These are phyloP conservation scores for Naso thynnoides DNA, from an alignment of 2,797 vertebrate species.

Conservation along the genomic window DNA sequence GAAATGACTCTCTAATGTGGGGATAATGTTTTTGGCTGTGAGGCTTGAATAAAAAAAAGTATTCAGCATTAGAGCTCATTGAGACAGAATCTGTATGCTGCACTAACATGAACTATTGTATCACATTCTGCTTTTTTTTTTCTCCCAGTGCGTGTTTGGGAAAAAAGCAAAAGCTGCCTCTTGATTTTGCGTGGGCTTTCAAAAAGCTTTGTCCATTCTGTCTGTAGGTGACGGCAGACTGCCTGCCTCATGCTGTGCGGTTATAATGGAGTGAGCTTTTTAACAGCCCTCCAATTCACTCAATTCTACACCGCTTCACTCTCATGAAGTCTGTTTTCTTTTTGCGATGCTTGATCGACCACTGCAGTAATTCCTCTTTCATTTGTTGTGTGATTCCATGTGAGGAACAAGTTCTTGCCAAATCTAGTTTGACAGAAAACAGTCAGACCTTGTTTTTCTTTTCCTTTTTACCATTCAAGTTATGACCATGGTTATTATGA, in stretches of 20 bases:
- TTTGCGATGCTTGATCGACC: constrained; percentile 13
- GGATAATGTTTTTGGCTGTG: too few relatives aligned
- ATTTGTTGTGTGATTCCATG: constrained; percentile 7
- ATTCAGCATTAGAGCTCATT: background rate
- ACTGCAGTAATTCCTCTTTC: constrained; percentile 4
- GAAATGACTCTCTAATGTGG: too few relatives aligned
- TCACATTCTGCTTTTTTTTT: background rate
- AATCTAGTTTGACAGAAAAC: background rate
- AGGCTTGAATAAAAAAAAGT: too few relatives aligned
- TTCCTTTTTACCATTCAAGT: background rate
- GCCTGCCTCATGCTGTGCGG: constrained; percentile 59
- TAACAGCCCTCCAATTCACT: constrained; percentile 44
- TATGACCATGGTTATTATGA: background rate
- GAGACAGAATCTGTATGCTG: background rate
- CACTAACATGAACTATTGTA: background rate
- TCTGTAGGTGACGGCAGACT: constrained; percentile 42
- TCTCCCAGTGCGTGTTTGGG: constrained; percentile 11
- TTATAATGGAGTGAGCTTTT: constrained; percentile 59
- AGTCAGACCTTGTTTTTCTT: background rate
- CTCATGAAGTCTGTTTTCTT: constrained; percentile 35
- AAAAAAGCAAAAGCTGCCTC: constrained; percentile 20
- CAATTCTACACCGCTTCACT: constrained; percentile 30
- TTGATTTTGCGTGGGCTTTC: constrained; percentile 61
- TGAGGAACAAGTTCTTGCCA: background rate
- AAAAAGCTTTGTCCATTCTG: constrained; percentile 48